phyloP scores from a whole-genome alignment of 2,888 invertebrate species.

The Mylabris sibirica region DNA sequence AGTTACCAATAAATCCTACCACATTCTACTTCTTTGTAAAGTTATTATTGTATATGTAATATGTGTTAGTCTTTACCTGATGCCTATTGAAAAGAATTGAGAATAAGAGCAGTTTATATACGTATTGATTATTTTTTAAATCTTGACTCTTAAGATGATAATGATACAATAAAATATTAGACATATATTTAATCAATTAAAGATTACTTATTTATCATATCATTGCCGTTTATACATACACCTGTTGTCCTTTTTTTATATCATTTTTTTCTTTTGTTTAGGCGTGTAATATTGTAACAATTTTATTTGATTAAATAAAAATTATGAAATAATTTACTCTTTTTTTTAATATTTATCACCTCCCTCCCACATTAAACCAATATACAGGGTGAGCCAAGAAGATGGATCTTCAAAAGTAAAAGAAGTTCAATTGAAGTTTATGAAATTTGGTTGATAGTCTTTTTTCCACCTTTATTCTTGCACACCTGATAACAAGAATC shows the following conservation, averaged over 20 bases:
- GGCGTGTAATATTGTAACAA: conserved; percentile 42
- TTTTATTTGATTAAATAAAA: conserved; percentile 41
- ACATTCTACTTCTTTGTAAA: conserved; percentile 31
- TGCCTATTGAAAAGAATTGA: conserved; percentile 28
- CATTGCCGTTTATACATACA: conserved; percentile 28
- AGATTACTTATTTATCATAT: conserved; percentile 38
- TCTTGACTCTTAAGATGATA: conserved; percentile 17
- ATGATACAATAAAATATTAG: too few species aligned
- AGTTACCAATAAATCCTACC: conserved; percentile 39
- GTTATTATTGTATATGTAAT: conserved; percentile 27
- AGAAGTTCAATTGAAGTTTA: too few species aligned
- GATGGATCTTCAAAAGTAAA: too few species aligned
- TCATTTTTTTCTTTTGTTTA: conserved; percentile 38
- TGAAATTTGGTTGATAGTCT: too few species aligned
- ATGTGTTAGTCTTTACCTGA: conserved; percentile 38
- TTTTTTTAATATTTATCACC: not conserved
- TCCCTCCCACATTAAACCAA: too few species aligned
- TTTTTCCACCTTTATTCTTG: too few species aligned
- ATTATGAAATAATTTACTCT: conserved; percentile 22
- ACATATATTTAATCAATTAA: conserved; percentile 33
- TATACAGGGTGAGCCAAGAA: too few species aligned
- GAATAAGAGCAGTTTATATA: conserved; percentile 18
- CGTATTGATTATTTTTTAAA: conserved; percentile 24
- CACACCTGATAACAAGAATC: too few species aligned
- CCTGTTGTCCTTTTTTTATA: conserved; percentile 16